Percentiles rank a stretch among this genome's conserved stretches.
Evolutionary conservation across 1,140 invertebrate species (phyloP).

Genomic region (Ylistrum balloti): DNA sequence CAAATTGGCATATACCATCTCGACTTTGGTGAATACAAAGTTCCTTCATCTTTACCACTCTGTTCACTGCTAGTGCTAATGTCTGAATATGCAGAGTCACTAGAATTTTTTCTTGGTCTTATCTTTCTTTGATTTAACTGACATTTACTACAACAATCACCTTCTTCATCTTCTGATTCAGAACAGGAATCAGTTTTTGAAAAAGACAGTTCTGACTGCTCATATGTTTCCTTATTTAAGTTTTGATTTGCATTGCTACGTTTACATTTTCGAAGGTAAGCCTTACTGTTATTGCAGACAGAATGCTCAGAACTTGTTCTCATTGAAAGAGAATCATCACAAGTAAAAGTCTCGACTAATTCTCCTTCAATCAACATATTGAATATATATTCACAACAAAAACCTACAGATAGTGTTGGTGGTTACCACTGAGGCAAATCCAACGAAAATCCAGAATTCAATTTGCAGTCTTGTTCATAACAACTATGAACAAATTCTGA

Average conservation of each 20-base stretch:
- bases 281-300: not conserved
- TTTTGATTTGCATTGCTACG: not conserved
- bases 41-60: not conserved
- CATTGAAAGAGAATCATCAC: not conserved
- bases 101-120: not conserved
- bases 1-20: constrained; percentile 10
- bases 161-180: constrained; percentile 3
- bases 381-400: not conserved
- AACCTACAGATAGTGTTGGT: not conserved
- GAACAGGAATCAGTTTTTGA: not conserved
- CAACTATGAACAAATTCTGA: not conserved
- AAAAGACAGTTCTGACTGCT: not conserved
- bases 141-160: not conserved
- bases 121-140: not conserved
- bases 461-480: not conserved
- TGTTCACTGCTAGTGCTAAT: constrained; percentile 27
- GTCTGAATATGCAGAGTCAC: not conserved
- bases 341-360: not conserved
- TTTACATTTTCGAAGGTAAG: not conserved
- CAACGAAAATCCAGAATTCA: not conserved
- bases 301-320: not conserved
- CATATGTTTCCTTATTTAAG: not conserved
- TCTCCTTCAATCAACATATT: not conserved
- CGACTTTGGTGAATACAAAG: not conserved
- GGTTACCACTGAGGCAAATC: not conserved